A percentile compares a stretch with the other conserved stretches of the same genome.
Evolutionary conservation across 2,113 vertebrate genomes (phyloP).

Genomic region (Malurus melanocephalus): DNA sequence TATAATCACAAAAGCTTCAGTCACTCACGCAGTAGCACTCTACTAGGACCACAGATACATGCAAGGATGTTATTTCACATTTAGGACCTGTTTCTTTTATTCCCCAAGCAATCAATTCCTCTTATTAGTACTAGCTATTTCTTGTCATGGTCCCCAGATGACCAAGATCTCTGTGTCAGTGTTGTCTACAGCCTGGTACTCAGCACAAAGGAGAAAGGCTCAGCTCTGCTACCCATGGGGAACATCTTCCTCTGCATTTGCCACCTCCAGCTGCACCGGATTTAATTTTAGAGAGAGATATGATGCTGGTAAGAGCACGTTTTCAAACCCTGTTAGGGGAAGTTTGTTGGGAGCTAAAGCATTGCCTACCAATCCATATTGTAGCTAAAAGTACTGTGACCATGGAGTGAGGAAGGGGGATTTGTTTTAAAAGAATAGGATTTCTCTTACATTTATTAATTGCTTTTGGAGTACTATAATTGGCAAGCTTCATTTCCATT

Average conservation of each 20-base stretch:
- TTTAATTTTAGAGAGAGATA: constrained; percentile 5
- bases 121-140: background rate
- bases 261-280: constrained; percentile 32
- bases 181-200: background rate
- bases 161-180: background rate
- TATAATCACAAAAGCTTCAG: background rate
- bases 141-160: background rate
- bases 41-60: background rate
- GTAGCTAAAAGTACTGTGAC: background rate
- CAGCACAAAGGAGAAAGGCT: background rate
- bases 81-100: background rate
- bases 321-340: background rate
- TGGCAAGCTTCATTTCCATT: background rate
- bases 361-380: background rate
- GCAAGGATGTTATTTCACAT: background rate
- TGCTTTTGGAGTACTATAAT: background rate
- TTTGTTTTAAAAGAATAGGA: background rate
- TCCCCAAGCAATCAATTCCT: background rate
- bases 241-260: constrained; percentile 14
- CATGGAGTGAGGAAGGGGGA: background rate
- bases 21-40: background rate
- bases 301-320: background rate
- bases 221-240: background rate
- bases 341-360: background rate
- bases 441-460: background rate